These are phyloP conservation scores for Morus bassanus DNA, from an alignment of 2,797 vertebrate species.

Conservation along the genomic window DNA sequence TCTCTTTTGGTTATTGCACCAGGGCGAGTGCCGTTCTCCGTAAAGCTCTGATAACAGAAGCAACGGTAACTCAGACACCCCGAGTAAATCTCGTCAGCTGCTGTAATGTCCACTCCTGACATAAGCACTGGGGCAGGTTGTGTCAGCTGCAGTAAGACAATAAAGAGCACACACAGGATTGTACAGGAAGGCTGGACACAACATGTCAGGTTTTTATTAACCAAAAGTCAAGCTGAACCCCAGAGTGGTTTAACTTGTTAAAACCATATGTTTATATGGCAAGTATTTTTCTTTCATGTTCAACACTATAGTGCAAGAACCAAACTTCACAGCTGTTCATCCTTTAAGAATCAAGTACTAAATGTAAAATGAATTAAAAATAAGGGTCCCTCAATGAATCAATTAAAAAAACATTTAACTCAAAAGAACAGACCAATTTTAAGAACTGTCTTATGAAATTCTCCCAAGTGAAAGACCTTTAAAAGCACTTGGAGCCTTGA, in stretches of 20 bases:
- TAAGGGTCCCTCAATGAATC: constrained; percentile 63
- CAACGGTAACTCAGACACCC: neutral
- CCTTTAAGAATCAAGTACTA: constrained; percentile 70
- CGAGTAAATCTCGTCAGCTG: neutral
- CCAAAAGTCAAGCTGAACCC: constrained; percentile 71
- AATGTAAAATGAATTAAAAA: constrained; percentile 68
- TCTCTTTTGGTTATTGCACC: neutral
- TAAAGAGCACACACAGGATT: constrained; percentile 52
- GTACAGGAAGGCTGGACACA: constrained; percentile 61
- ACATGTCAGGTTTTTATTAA: constrained; percentile 80
- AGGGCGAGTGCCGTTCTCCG: neutral
- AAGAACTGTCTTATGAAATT: constrained; percentile 67
- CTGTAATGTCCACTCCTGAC: neutral
- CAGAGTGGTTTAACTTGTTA: constrained; percentile 64
- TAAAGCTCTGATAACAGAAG: neutral
- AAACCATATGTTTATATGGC: constrained; percentile 59
- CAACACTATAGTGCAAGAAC: constrained; percentile 67
- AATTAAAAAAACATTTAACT: constrained; percentile 39
- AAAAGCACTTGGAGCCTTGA: constrained; percentile 81
- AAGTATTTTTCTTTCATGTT: constrained; percentile 55
- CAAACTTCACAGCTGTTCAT: constrained; percentile 57
- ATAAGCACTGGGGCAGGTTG: neutral
- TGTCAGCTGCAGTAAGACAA: constrained; percentile 12
- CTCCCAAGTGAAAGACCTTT: constrained; percentile 74
- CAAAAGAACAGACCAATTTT: constrained; percentile 62